Evolutionary conservation across 1,140 invertebrate species (phyloP).

Genomic region (Ostrea edulis): DNA sequence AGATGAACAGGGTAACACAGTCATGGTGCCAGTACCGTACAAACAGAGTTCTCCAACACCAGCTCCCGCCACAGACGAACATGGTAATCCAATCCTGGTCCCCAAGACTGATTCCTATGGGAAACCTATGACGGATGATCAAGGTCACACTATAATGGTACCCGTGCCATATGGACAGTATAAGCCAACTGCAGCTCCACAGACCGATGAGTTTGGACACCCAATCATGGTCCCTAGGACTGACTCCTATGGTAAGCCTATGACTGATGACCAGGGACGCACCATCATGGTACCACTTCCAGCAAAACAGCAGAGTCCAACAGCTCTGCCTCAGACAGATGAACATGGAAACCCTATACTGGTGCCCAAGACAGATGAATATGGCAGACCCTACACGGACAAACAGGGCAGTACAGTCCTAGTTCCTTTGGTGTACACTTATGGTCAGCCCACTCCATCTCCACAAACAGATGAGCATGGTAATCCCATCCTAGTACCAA

Average conservation of each 20-base stretch:
- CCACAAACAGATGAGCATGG: slow-evolving; percentile 35
- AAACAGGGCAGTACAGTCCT: background rate
- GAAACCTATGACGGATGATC: slow-evolving; percentile 29
- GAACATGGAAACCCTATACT: slow-evolving; percentile 33
- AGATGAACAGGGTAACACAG: slow-evolving; percentile 34
- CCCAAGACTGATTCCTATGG: slow-evolving; percentile 26
- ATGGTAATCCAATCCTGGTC: slow-evolving; percentile 38
- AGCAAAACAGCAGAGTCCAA: slow-evolving; percentile 35
- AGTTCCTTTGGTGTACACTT: background rate
- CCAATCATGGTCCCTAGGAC: slow-evolving; percentile 32
- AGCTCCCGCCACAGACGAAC: slow-evolving; percentile 42
- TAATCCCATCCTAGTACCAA: slow-evolving; percentile 5
- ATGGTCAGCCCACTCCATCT: slow-evolving; percentile 29
- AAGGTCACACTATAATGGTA: background rate
- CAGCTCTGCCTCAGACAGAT: slow-evolving; percentile 44
- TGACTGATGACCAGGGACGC: slow-evolving; percentile 16
- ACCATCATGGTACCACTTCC: slow-evolving; percentile 18
- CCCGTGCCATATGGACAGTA: slow-evolving; percentile 19
- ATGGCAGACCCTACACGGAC: slow-evolving; percentile 27
- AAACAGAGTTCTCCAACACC: slow-evolving; percentile 40
- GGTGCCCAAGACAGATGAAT: slow-evolving; percentile 23
- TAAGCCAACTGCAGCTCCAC: slow-evolving; percentile 42
- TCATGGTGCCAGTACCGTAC: background rate
- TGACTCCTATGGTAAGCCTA: slow-evolving; percentile 1
- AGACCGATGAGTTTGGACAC: slow-evolving; percentile 45